Evolutionary conservation across 2,888 invertebrate genomes (phyloP).

Genomic region (Platycheirus albimanus): DNA sequence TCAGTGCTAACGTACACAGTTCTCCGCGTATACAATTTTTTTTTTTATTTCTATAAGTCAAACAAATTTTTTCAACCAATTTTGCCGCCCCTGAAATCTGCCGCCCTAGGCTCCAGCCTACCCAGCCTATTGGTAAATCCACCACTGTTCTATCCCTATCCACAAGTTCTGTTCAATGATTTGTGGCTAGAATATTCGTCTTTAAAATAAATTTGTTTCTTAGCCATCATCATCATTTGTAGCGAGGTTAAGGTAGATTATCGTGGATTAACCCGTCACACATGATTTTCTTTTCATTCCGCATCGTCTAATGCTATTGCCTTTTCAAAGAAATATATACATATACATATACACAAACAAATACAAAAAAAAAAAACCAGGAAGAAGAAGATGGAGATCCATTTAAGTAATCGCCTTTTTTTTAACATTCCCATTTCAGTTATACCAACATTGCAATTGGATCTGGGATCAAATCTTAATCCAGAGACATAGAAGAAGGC

Average conservation of each 20-base stretch:
- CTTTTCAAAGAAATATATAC: constrained; percentile 5
- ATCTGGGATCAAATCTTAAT: constrained; percentile 89
- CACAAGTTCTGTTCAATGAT: constrained; percentile 11
- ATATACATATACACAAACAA: background rate
- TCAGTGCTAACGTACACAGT: no score
- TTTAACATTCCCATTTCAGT: constrained; percentile 82
- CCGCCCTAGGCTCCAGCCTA: no score
- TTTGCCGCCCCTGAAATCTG: no score
- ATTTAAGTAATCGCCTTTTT: constrained; percentile 59
- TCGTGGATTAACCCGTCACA: constrained; percentile 78
- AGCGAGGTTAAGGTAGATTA: constrained; percentile 76
- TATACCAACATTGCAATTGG: constrained; percentile 87
- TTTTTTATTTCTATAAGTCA: no score
- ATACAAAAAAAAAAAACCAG: constrained; percentile 4
- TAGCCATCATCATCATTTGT: constrained; percentile 60
- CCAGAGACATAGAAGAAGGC: constrained; percentile 91
- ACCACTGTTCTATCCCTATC: constrained; percentile 15
- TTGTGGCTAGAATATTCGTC: constrained; percentile 23
- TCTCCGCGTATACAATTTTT: no score
- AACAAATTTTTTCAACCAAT: no score
- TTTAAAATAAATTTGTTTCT: constrained; percentile 45
- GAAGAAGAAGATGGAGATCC: constrained; percentile 20
- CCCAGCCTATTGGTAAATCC: background rate
- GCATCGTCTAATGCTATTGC: constrained; percentile 26
- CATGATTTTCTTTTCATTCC: constrained; percentile 25